Evolutionary conservation across 2,888 invertebrate genomes (phyloP).

Genomic region (Latheticus oryzae): DNA sequence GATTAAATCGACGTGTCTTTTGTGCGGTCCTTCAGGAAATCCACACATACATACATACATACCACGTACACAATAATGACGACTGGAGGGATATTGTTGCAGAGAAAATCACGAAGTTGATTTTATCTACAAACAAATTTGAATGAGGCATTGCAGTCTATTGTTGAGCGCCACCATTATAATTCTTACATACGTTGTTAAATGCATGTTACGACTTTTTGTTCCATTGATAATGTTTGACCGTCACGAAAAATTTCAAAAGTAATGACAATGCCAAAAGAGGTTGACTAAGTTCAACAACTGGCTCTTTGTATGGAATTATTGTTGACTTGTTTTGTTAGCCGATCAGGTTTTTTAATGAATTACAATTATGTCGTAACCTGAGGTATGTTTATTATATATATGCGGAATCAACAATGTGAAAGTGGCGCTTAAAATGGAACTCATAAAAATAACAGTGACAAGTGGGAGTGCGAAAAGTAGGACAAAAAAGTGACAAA

Average conservation of each 20-base stretch:
- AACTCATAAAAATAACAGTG: too few relatives aligned
- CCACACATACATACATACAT: too few relatives aligned
- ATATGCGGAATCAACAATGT: too few relatives aligned
- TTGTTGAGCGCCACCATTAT: conserved; percentile 46
- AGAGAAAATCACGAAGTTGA: conserved; percentile 44
- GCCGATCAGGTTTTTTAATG: too few relatives aligned
- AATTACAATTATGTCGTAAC: too few relatives aligned
- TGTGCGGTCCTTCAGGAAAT: conserved; percentile 14
- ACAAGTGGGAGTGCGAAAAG: too few relatives aligned
- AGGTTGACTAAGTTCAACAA: too few relatives aligned
- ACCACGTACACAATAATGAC: conserved; percentile 22
- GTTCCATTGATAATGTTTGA: conserved; percentile 2
- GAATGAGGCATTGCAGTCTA: conserved; percentile 45
- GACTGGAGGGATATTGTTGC: conserved; percentile 24
- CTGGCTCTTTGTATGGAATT: too few relatives aligned
- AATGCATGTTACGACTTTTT: conserved; percentile 42
- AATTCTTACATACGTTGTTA: conserved; percentile 44
- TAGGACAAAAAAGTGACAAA: too few relatives aligned
- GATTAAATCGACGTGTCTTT: conserved; percentile 15
- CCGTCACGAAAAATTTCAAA: conserved; percentile 9
- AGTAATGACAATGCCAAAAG: conserved; percentile 3
- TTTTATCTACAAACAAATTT: conserved; percentile 48
- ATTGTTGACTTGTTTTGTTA: too few relatives aligned
- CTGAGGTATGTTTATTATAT: too few relatives aligned
- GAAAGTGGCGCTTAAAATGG: too few relatives aligned